A percentile compares a stretch with the other conserved stretches of the same genome.
phyloP scores from a whole-genome alignment of 2,113 vertebrate genomes.

The rat (Rattus norvegicus) region DNA sequence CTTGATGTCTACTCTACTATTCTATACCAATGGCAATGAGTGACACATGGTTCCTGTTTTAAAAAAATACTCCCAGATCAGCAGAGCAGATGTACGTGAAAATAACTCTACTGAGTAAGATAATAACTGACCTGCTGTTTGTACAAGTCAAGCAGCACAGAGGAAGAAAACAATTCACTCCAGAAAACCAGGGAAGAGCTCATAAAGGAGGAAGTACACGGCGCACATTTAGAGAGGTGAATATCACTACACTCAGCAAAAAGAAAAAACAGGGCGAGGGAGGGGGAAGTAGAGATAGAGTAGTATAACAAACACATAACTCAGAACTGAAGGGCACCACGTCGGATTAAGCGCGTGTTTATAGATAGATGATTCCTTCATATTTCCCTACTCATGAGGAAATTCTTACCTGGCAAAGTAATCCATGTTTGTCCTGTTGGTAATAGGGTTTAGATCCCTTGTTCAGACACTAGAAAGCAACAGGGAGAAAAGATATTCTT shows the following conservation, averaged over 20 bases:
- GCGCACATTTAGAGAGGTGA: background rate
- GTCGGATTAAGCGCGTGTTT: background rate
- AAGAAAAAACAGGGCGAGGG: background rate
- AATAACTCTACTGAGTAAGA: background rate
- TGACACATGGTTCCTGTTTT: constrained; percentile 18
- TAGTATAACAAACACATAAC: background rate
- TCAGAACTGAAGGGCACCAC: background rate
- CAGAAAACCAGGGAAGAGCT: constrained; percentile 27
- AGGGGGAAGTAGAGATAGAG: background rate
- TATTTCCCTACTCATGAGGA: background rate
- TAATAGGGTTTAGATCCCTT: background rate
- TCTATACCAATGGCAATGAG: background rate
- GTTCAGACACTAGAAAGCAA: background rate
- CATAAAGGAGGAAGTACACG: background rate
- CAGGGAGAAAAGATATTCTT: background rate
- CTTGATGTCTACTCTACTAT: background rate
- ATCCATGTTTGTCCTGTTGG: background rate
- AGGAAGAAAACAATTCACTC: constrained; percentile 11
- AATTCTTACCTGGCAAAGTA: constrained; percentile 10
- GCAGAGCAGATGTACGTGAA: background rate
- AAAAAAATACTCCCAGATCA: background rate
- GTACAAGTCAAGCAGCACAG: constrained; percentile 5
- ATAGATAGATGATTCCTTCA: background rate
- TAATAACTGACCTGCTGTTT: constrained; percentile 19
- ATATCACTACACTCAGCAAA: background rate